Base-by-base conservation (phyloP, 2,797 vertebrate species). In the Betta splendens region DNA sequence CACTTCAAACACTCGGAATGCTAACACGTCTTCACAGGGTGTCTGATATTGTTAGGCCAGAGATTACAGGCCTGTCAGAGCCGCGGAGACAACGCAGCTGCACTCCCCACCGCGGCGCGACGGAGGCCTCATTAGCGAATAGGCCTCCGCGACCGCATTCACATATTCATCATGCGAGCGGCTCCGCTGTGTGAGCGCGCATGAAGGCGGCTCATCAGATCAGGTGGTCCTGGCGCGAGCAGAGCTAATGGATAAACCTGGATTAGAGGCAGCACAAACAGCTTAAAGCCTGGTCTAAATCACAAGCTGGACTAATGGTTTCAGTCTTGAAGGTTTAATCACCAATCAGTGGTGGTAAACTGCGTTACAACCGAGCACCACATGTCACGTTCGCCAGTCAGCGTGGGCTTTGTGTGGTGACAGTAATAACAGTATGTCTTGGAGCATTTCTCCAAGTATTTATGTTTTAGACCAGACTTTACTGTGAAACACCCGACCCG, bases 1-100 rank as follows among this genome's bases (percentile, higher is more conserved):
- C 85, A 84, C 81, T 80, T 81, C 72, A 81, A 82, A 81, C 78
- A 55, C 82, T 83, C 43, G 74, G 84, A 80, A 90, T 69, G 81
- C 72, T 81, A 79, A 80, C 79, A 69, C 53, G 43, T 85, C 86
- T 87, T 87, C 85, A 78, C 85, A 67, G 85, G 85, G 80, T 69
- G 84, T 85, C 85, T 86, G 82, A 82, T 89, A 79, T 89, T 84
- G 77, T 87, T 86, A 88, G 83, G 78, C 75, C 77, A 80, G 83
- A 88, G 87, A 90, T 91, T 89, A 90, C 79, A 83, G 77, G 69
- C 76, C 86, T 77, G 82, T 86, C 86, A 87, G 80, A 79, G 71
- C 64, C 78, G 36, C 13, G 68, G 72, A 87, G 86, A 87, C 80
- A 85, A 86, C 83, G 83, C 77, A 80, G 85, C 88, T 85, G 80